Base-by-base conservation (phyloP, 2,888 invertebrate species). In the Plebejus melissa region DNA sequence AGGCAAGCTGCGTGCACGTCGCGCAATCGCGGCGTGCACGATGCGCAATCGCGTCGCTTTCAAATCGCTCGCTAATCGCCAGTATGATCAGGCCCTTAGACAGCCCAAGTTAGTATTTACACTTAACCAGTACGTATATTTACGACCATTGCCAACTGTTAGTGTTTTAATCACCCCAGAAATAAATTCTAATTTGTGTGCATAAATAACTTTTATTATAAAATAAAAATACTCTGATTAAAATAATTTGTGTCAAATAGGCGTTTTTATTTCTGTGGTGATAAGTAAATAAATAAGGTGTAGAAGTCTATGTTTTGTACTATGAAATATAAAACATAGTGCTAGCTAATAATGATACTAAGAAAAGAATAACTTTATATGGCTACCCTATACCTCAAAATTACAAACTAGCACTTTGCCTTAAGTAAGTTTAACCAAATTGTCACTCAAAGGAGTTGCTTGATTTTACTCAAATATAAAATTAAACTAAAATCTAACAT, bases 301-400 rank as follows among this genome's bases (percentile, higher is more conserved):
- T 85, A 84, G 87, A 89, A 90, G 87, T 85, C 86, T 89, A 90
- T 87, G 82, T 87, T 92, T 93, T 93, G 92, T 93, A 93, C 92
- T 92, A 91, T 87, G 88, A 89, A 90, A 91, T 88, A 72, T 88
- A 91, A 90, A 89, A 78, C 80, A 80, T 81, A 82, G 81, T 81
- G 81, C 82, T 81, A 80, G 79, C 78, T 80, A 77, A 74, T 76
- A 80, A 78, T 71, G 38, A 54, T 36, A 2, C n/a, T 46, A 76
- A 74, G 46, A 75, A 60, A 74, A 65, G 13, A 65, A 65, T 36
- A 28, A 54, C 28, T 28, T 28, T 11, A 32, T 50, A 41, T 38
- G 75, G 60, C 57, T 38, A 71, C 46, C 60, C 38, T 36, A 54
- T 50, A 75, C 57, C 54, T 75, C 11, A n/a, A 32, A 75, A 69